These are phyloP conservation scores for Drosophila nr. perissopoda DNA, from an alignment of 2,888 invertebrate species.

Conservation along the genomic window DNA sequence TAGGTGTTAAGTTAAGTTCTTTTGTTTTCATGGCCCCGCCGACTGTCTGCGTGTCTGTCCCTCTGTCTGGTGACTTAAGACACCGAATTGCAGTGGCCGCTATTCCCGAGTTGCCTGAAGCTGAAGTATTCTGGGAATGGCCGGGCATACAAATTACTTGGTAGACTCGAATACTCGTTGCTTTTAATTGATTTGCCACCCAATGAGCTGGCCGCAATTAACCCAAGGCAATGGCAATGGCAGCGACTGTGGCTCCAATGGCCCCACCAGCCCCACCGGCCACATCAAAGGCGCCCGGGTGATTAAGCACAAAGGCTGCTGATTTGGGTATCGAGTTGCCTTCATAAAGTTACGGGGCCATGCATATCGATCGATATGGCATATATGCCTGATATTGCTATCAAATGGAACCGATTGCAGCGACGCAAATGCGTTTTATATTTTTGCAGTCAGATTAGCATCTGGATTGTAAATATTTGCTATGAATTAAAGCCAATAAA, in stretches of 20 bases:
- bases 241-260: slow-evolving; percentile 8
- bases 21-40: slow-evolving; percentile 16
- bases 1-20: slow-evolving; percentile 55
- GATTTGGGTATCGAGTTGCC: slow-evolving; percentile 58
- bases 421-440: slow-evolving; percentile 9
- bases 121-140: slow-evolving; percentile 46
- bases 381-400: slow-evolving; percentile 40
- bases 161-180: slow-evolving; percentile 16
- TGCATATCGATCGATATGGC: slow-evolving; percentile 51
- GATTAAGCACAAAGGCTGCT: slow-evolving; percentile 74
- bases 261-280: slow-evolving; percentile 53
- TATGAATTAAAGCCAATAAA: slow-evolving; percentile 72
- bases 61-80: not conserved
- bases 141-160: slow-evolving; percentile 37
- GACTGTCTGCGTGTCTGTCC: not conserved
- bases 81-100: slow-evolving; percentile 19
- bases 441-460: slow-evolving; percentile 65
- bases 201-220: slow-evolving; percentile 78
- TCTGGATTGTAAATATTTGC: slow-evolving; percentile 52
- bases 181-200: slow-evolving; percentile 78
- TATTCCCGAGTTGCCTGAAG: slow-evolving; percentile 1
- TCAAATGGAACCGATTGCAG: slow-evolving; percentile 41
- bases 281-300: slow-evolving; percentile 70
- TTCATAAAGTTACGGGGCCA: slow-evolving; percentile 1
- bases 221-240: slow-evolving; percentile 58